Evolutionary conservation across 2,113 vertebrate genomes (phyloP).

Genomic region (Nyctereutes procyonoides): DNA sequence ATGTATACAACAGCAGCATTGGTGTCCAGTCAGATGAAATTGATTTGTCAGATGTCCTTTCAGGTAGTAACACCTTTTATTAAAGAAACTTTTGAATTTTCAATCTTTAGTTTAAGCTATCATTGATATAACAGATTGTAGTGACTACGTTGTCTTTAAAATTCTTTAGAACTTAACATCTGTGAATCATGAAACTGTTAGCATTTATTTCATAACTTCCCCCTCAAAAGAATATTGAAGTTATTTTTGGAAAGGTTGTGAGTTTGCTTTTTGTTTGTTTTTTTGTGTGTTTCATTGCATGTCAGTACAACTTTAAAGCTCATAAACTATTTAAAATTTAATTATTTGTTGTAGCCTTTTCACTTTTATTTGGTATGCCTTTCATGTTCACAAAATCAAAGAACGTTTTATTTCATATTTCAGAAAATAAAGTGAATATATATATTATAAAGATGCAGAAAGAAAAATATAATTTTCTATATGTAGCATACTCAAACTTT

Average conservation of each 20-base stretch:
- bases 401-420: neutral
- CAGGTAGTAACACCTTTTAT: constrained; percentile 88
- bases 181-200: constrained; percentile 11
- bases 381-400: neutral
- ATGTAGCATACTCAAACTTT: neutral
- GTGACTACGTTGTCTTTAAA: constrained; percentile 23
- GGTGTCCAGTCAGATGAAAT: constrained; percentile 98
- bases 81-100: constrained; percentile 55
- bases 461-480: neutral
- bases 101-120: constrained; percentile 3
- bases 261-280: neutral
- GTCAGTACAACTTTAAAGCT: constrained; percentile 2
- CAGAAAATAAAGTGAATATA: constrained; percentile 4
- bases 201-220: neutral
- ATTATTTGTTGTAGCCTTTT: neutral
- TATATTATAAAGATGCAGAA: constrained; percentile 12
- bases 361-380: neutral
- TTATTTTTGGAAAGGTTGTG: neutral
- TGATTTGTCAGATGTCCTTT: constrained; percentile 98
- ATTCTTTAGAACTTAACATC: neutral
- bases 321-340: constrained; percentile 10
- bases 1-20: constrained; percentile 95
- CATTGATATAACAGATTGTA: neutral
- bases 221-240: neutral
- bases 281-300: constrained; percentile 11